phyloP scores from a whole-genome alignment of 2,797 vertebrate species.

The Sebastes minor region DNA sequence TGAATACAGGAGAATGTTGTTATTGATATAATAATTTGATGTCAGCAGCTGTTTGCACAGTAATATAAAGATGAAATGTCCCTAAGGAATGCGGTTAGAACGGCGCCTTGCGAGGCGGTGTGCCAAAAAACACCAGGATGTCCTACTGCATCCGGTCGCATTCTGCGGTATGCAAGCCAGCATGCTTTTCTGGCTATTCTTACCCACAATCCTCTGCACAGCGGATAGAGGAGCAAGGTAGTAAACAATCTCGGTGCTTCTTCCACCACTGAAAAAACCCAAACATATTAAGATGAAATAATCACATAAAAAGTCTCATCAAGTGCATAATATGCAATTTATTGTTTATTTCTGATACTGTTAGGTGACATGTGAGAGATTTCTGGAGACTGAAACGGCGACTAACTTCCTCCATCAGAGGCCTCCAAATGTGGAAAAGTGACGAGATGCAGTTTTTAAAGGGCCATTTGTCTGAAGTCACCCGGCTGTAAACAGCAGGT shows the following conservation, averaged over 20 bases:
- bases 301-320: background rate
- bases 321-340: constrained; percentile 48
- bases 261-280: background rate
- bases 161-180: too few relatives aligned
- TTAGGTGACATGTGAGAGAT: constrained; percentile 57
- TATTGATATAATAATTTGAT: too few relatives aligned
- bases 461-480: constrained; percentile 71
- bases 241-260: background rate
- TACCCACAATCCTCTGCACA: too few relatives aligned
- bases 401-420: constrained; percentile 51
- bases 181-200: too few relatives aligned
- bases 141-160: too few relatives aligned
- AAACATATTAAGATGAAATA: background rate
- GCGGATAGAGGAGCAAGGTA: background rate
- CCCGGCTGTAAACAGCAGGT: constrained; percentile 56
- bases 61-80: too few relatives aligned
- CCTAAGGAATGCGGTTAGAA: too few relatives aligned
- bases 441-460: constrained; percentile 76
- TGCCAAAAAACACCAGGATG: too few relatives aligned
- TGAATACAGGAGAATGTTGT: too few relatives aligned
- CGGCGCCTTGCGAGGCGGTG: too few relatives aligned
- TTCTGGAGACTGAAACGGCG: constrained; percentile 49
- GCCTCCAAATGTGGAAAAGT: constrained; percentile 74
- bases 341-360: constrained; percentile 64
- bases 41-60: too few relatives aligned